Evolutionary conservation across 2,888 invertebrate genomes (phyloP), one percentile per base, ranked within the genome.

Genomic region (Chesias legatella): DNA sequence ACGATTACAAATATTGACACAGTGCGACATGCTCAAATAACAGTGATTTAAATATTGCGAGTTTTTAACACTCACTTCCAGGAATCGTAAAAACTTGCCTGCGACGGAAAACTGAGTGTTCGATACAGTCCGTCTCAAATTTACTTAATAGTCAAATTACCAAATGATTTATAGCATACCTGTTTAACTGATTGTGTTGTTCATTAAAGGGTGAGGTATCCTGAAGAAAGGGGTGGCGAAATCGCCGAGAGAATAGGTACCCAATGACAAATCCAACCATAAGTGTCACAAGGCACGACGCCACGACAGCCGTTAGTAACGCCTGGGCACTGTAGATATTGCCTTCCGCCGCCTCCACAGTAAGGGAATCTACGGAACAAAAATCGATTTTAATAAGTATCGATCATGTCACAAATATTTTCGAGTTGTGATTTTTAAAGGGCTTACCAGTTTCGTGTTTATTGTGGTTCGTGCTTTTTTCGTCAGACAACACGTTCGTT

Each of bases 211-310:
- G 92, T 59, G 93, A 91, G 69, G 93, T 92, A 63, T 93, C 92
- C 69, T 93, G 92, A 63, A 92, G 91, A 65, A 92, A 91, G 52
- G 92, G 92, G 61, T 93, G 93, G 34, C 91, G 89, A 89, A 94
- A 92, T 83, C 93, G 90, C 68, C 93, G 90, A 17, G 95, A 94
- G 75, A 95, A 94, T 63, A 94, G 91, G 73, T 94, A 96, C 25
- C 96, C 96, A 50, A 94, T 93, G 51, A 94, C 91, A 75, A 96
- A 96, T 42, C 96, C 96, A 47, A 95, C 90, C 72, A 95, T 91
- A 48, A 95, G 89, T 7, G 95, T 94, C 35, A 94, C 92, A 43
- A 96, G 90, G 65, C 95, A 94, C 31, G 95, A 93, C 7, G 94
- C 93, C 35, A 94, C 92, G 20, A 95, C 92, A 6, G 95, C 94